A percentile compares a stretch with the other conserved stretches of the same genome.
Evolutionary conservation across 1,140 invertebrate species (phyloP).

Genomic region (Neotoxoptera formosana): DNA sequence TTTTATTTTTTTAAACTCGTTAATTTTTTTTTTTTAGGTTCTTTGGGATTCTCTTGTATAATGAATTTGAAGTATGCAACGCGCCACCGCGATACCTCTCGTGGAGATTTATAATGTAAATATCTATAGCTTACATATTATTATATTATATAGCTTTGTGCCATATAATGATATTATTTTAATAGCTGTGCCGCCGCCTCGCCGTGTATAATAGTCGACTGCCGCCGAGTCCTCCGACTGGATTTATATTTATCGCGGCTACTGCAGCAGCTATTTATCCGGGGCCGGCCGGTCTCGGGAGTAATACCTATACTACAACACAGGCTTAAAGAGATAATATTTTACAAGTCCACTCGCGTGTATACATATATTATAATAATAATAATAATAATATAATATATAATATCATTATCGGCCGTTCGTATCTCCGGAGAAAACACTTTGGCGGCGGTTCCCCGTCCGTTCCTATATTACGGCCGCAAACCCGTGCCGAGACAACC

Average conservation of each 20-base stretch:
- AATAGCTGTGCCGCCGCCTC: neutral
- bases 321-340: conserved; percentile 4
- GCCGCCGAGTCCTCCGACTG: neutral
- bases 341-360: neutral
- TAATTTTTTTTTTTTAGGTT: neutral
- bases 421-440: conserved; percentile 28
- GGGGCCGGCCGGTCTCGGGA: neutral
- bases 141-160: neutral
- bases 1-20: neutral
- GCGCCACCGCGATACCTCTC: neutral
- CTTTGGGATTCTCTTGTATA: neutral
- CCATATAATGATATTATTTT: conserved; percentile 1
- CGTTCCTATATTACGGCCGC: neutral
- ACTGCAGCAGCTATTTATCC: neutral
- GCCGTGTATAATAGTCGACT: neutral
- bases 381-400: conserved; percentile 7
- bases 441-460: conserved; percentile 32
- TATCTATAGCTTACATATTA: neutral
- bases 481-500: neutral
- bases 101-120: neutral
- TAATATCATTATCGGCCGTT: conserved; percentile 30
- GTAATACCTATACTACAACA: neutral
- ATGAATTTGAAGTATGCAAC: neutral
- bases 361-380: neutral
- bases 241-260: conserved; percentile 5